Base-by-base conservation (phyloP, 2,113 vertebrate species). In the Gracilinanus agilis region DNA sequence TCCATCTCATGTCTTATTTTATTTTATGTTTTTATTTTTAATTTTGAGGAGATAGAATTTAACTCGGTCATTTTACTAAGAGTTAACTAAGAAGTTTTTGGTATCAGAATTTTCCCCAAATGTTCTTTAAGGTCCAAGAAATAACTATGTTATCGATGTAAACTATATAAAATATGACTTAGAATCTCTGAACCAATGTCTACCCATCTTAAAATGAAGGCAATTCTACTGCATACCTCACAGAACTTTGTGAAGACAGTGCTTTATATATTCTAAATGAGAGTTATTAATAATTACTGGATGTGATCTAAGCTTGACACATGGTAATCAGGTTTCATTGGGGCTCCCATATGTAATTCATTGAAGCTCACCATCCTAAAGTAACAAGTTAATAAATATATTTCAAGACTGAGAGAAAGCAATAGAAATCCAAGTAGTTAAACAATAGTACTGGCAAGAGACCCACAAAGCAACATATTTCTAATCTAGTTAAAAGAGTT, bases 401-500 rank as follows among this genome's bases (percentile, higher is more conserved):
- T 54, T 61, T 61, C 10, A n/a, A 90, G 0, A 8, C 24, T 24
- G 44, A 44, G 1, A 40, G 1, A 12, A 94, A 83, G 16, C 16
- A 95, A 67, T 67, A 7, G 92, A 53, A 54, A 34, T n/a, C n/a
- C 27, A 90, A 5, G 0, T 58, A 8, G 40, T 29, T 89, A 54
- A 91, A 55, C 90, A 90, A 54, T 58, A 44, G 9, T 58, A 11
- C 19, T 40, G 25, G 53, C 11, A 61, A 88, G 90, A 93, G 44
- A 90, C 83, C 4, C 40, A 24, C 40, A 55, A 94, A 0, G 2
- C 58, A 2, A 5, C 89, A 58, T 8, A 88, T 0, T 75, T n/a
- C 40, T 93, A 49, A 95, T 4, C 67, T 44, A 75, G 29, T 55
- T 94, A 1, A 90, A 61, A 92, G 89, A n/a, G 61, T 53, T 49